Evolutionary conservation across 1,140 invertebrate genomes (phyloP).

Genomic region (Manduca sexta): DNA sequence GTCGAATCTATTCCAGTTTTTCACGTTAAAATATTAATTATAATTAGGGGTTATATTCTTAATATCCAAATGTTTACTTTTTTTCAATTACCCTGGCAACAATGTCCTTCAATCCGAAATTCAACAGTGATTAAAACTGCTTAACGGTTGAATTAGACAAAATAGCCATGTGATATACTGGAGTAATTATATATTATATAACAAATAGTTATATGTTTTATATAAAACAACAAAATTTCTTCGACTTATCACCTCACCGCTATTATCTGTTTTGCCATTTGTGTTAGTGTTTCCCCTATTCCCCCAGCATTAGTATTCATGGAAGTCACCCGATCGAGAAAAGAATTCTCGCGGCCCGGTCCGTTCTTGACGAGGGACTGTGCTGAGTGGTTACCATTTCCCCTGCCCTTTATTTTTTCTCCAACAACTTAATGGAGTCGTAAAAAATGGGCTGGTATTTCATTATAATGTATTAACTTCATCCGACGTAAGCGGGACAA

Average conservation of each 20-base stretch:
- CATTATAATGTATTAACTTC: slow-evolving; percentile 42
- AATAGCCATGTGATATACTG: too few relatives aligned
- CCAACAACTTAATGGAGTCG: slow-evolving; percentile 57
- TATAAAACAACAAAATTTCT: too few relatives aligned
- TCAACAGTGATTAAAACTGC: too few relatives aligned
- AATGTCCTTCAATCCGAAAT: too few relatives aligned
- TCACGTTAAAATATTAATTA: too few relatives aligned
- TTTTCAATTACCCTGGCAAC: too few relatives aligned
- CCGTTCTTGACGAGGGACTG: slow-evolving; percentile 52
- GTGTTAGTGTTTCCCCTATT: slow-evolving; percentile 31
- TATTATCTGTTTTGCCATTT: slow-evolving; percentile 47
- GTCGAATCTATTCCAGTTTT: too few relatives aligned
- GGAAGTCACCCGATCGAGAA: slow-evolving; percentile 65
- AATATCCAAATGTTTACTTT: too few relatives aligned
- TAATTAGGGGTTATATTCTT: too few relatives aligned
- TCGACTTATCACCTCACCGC: slow-evolving; percentile 6
- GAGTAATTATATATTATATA: too few relatives aligned
- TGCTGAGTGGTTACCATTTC: slow-evolving; percentile 57
- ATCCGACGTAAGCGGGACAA: slow-evolving; percentile 14
- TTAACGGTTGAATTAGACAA: too few relatives aligned
- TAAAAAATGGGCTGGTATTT: slow-evolving; percentile 43
- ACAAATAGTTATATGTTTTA: too few relatives aligned
- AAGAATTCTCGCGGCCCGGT: slow-evolving; percentile 56
- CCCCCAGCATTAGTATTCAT: slow-evolving; percentile 63
- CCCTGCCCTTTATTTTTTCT: slow-evolving; percentile 52